These are phyloP conservation scores for Zophobas atratus DNA, from an alignment of 1,140 invertebrate species.

Conservation along the genomic window DNA sequence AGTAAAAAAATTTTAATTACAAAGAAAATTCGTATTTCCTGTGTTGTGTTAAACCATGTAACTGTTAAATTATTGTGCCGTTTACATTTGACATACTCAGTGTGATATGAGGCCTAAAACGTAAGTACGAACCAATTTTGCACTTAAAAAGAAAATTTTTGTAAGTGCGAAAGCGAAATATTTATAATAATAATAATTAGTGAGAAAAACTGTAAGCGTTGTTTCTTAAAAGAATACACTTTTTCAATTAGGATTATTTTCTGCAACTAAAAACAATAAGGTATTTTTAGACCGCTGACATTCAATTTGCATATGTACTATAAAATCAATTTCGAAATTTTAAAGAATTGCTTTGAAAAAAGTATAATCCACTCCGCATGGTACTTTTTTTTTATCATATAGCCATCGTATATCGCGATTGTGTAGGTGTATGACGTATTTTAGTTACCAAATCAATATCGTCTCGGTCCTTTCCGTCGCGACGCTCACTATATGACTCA, in stretches of 20 bases:
- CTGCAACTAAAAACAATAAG: constrained; percentile 13
- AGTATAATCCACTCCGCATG: constrained; percentile 1
- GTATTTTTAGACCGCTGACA: constrained; percentile 6
- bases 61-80: constrained; percentile 15
- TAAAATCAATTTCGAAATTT: not conserved
- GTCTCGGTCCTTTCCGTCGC: constrained; percentile 53
- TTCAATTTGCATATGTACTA: not conserved
- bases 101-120: constrained; percentile 57
- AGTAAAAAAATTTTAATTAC: constrained; percentile 29
- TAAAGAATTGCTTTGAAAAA: not conserved
- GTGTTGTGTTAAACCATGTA: constrained; percentile 21
- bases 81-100: constrained; percentile 17
- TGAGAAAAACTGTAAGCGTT: not conserved
- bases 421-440: constrained; percentile 42
- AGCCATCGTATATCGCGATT: constrained; percentile 30
- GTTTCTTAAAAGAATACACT: not conserved
- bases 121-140: constrained; percentile 46
- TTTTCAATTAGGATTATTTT: constrained; percentile 29
- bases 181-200: too few relatives aligned
- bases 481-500: constrained; percentile 51
- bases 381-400: constrained; percentile 18
- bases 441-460: constrained; percentile 54
- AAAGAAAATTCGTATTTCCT: not conserved
- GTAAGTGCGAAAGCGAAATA: too few relatives aligned
- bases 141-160: not conserved